Percentiles rank a stretch among this genome's conserved stretches.
Conservation (phyloP, 2,888 invertebrate species). For the Tiphia femorata region DNA sequence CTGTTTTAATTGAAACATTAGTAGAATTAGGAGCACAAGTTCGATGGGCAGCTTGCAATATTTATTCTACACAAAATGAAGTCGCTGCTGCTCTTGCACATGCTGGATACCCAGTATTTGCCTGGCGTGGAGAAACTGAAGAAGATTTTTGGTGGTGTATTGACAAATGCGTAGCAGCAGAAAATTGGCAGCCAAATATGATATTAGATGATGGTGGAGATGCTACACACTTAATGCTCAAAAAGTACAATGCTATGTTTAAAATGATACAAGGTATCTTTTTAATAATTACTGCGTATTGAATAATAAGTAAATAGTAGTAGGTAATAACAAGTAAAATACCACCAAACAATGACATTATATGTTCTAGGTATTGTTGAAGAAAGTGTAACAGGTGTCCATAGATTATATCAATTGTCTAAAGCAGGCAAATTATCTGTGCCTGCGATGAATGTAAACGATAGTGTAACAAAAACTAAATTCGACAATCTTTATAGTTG, state of each 20-base stretch:
- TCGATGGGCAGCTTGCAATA: slow-evolving; percentile 98
- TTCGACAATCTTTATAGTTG: slow-evolving; percentile 98
- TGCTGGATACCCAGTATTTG: slow-evolving; percentile 90
- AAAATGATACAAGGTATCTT: slow-evolving; percentile 86
- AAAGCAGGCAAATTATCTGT: slow-evolving; percentile 94
- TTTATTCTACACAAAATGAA: slow-evolving; percentile 98
- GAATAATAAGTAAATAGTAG: too few relatives aligned
- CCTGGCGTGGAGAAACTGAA: slow-evolving; percentile 97
- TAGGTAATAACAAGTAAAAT: neutral
- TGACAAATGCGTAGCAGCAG: slow-evolving; percentile 92
- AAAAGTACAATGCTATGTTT: slow-evolving; percentile 94
- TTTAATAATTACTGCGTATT: neutral
- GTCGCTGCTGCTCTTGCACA: slow-evolving; percentile 96
- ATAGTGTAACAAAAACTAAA: slow-evolving; percentile 98
- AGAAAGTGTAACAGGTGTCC: slow-evolving; percentile 98
- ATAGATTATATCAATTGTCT: slow-evolving; percentile 94
- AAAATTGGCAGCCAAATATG: slow-evolving; percentile 98
- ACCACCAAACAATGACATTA: neutral
- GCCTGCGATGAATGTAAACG: slow-evolving; percentile 99
- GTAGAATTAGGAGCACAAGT: slow-evolving; percentile 91
- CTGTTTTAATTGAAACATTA: slow-evolving; percentile 92
- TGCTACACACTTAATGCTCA: slow-evolving; percentile 95
- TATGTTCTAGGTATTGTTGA: slow-evolving; percentile 84
- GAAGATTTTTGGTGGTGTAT: slow-evolving; percentile 99
- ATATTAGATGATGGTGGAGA: slow-evolving; percentile 98